Percentiles rank a stretch among this genome's conserved stretches.
phyloP scores from a whole-genome alignment of 2,113 vertebrate genomes.

The Parotia lawesii region DNA sequence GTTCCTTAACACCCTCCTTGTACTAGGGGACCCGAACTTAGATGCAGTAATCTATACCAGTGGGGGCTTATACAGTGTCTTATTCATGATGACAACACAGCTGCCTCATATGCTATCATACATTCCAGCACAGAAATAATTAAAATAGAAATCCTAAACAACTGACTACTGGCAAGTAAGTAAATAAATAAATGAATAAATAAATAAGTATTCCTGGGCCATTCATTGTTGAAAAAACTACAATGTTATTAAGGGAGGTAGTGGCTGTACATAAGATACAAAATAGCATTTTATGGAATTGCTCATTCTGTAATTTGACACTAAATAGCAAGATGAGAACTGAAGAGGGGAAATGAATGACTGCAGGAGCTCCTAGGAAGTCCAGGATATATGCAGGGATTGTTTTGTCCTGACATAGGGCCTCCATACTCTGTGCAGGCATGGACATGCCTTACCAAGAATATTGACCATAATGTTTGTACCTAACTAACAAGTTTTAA shows the following conservation, averaged over 20 bases:
- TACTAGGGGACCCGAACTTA: accelerated
- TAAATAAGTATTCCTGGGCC: not conserved
- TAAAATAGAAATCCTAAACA: not conserved
- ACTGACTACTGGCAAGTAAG: not conserved
- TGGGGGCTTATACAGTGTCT: not conserved
- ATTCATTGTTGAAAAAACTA: not conserved
- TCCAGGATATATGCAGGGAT: not conserved
- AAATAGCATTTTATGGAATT: not conserved
- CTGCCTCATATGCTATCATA: not conserved
- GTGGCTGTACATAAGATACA: no score
- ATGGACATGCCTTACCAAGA: not conserved
- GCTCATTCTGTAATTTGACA: not conserved
- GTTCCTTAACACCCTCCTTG: not conserved
- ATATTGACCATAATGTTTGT: not conserved
- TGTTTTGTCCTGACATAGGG: not conserved
- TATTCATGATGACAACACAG: not conserved
- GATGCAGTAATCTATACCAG: not conserved
- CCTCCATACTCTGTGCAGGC: not conserved
- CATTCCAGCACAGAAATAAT: not conserved
- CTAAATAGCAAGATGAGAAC: not conserved
- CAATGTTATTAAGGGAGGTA: not conserved
- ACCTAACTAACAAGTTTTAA: not conserved
- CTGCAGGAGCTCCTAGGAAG: not conserved
- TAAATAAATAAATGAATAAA: not conserved
- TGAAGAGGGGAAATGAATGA: not conserved